Evolutionary conservation across 2,888 invertebrate species (phyloP).

Genomic region (Caenorhabditis sulstoni): DNA sequence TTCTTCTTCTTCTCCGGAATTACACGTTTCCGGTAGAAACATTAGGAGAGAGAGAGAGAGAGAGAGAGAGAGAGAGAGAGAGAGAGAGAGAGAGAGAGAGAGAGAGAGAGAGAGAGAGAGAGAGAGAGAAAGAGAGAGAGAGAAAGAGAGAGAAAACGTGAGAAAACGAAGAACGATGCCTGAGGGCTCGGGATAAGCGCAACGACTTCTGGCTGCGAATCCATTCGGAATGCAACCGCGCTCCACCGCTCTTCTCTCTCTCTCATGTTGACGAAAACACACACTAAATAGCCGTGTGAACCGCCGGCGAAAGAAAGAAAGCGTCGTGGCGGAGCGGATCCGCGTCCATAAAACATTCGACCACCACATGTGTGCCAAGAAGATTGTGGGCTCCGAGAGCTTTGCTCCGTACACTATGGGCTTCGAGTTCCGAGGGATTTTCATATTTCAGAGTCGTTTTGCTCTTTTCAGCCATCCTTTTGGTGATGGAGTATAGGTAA

Average conservation of each 20-base stretch:
- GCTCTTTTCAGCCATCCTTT: too few relatives aligned
- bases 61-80: too few relatives aligned
- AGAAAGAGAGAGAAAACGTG: slow-evolving; percentile 25
- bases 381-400: too few relatives aligned
- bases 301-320: not conserved
- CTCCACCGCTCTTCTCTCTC: too few relatives aligned
- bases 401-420: too few relatives aligned
- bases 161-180: slow-evolving; percentile 18
- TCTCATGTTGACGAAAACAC: not conserved
- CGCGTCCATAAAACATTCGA: slow-evolving; percentile 17
- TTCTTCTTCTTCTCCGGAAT: slow-evolving; percentile 14
- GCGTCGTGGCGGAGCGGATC: not conserved
- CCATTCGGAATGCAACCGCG: not conserved
- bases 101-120: slow-evolving; percentile 17
- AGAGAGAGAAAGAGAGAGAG: slow-evolving; percentile 32
- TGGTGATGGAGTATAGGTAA: not conserved
- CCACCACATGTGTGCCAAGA: slow-evolving; percentile 13
- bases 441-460: too few relatives aligned
- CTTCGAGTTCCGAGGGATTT: too few relatives aligned
- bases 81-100: slow-evolving; percentile 29
- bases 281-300: slow-evolving; percentile 5
- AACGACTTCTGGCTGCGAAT: slow-evolving; percentile 1
- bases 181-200: slow-evolving; percentile 11
- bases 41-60: slow-evolving; percentile 14
- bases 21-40: slow-evolving; percentile 35